These are phyloP conservation scores for Syngnathoides biaculeatus DNA, from an alignment of 2,113 vertebrate species.

Conservation along the genomic window DNA sequence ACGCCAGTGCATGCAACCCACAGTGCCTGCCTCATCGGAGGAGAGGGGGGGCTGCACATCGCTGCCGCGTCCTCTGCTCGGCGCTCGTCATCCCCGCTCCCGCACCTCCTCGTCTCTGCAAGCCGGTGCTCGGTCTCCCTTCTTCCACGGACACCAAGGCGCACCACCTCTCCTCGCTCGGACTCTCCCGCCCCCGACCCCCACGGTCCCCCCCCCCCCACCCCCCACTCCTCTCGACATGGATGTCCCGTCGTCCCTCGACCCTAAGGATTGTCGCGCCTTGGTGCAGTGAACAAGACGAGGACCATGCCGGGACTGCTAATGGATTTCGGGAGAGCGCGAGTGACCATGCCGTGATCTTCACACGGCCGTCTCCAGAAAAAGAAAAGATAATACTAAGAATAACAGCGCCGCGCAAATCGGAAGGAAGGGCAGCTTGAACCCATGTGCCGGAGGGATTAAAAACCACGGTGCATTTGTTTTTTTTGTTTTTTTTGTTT, in stretches of 20 bases:
- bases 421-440: constrained; percentile 77
- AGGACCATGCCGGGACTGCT: constrained; percentile 89
- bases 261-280: constrained; percentile 84
- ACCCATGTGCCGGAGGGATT: constrained; percentile 78
- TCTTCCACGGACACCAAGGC: constrained; percentile 10
- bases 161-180: background rate
- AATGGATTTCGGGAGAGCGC: constrained; percentile 85
- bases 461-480: constrained; percentile 74
- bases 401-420: constrained; percentile 73
- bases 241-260: constrained; percentile 91
- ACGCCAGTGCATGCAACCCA: constrained; percentile 77
- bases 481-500: constrained; percentile 11
- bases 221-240: constrained; percentile 75
- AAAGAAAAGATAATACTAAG: background rate
- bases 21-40: constrained; percentile 66
- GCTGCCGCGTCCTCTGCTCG: constrained; percentile 70
- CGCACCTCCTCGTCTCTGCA: constrained; percentile 58
- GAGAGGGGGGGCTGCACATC: constrained; percentile 63
- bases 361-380: constrained; percentile 61
- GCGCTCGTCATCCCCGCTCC: constrained; percentile 70
- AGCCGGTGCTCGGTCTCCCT: constrained; percentile 44
- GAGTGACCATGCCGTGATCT: constrained; percentile 97
- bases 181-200: background rate
- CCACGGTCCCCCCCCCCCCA: background rate
- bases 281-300: constrained; percentile 86